Evolutionary conservation across 2,113 vertebrate genomes (phyloP).

Genomic region (Ia io): DNA sequence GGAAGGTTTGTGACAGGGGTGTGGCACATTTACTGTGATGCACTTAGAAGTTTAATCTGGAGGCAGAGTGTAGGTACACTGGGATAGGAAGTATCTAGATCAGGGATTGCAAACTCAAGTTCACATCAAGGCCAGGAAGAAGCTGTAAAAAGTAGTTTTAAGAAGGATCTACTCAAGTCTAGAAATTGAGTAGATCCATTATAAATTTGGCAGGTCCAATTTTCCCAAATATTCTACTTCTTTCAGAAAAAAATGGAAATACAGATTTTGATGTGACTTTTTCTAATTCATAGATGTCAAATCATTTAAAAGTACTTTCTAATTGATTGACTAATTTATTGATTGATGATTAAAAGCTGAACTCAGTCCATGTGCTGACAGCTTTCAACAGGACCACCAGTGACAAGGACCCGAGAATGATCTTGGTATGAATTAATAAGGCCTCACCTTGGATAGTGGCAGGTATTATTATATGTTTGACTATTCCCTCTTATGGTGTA

Average conservation of each 20-base stretch:
- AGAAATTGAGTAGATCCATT: too few relatives aligned
- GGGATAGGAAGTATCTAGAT: background rate
- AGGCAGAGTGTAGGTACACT: background rate
- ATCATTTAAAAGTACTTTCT: background rate
- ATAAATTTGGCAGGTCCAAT: background rate
- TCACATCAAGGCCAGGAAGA: background rate
- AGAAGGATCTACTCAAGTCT: background rate
- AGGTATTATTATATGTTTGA: background rate
- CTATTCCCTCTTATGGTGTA: background rate
- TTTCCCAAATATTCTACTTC: background rate
- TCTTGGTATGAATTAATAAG: background rate
- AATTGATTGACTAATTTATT: background rate
- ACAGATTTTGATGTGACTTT: background rate
- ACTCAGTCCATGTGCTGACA: background rate
- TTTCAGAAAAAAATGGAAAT: background rate
- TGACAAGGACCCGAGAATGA: background rate
- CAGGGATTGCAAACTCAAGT: background rate
- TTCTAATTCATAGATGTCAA: background rate
- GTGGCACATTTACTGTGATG: fast-evolving
- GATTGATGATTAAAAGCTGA: background rate
- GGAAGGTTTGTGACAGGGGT: fast-evolving
- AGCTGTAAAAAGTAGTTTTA: background rate
- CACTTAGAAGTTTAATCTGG: background rate
- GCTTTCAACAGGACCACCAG: background rate
- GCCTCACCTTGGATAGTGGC: background rate